A percentile compares a stretch with the other conserved stretches of the same genome.
These are phyloP conservation scores for Halcyon smyrnensis DNA, from an alignment of 2,797 vertebrate genomes.

Conservation along the genomic window DNA sequence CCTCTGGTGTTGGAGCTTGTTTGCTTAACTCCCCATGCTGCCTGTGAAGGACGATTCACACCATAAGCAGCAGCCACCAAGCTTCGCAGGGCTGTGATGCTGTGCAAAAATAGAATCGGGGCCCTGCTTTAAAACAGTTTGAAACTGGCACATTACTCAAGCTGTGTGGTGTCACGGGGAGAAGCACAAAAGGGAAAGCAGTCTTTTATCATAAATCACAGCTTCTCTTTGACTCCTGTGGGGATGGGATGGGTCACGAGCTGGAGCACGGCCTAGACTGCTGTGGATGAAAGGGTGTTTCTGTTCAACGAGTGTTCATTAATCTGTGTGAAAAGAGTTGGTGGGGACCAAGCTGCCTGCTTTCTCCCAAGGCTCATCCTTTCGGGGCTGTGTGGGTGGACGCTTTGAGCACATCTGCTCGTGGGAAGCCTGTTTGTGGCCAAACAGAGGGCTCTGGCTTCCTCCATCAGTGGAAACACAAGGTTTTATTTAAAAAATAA, in stretches of 20 bases:
- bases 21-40: neutral
- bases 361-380: neutral
- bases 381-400: slow-evolving; percentile 15
- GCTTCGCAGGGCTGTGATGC: neutral
- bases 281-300: slow-evolving; percentile 17
- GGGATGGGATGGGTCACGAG: neutral
- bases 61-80: neutral
- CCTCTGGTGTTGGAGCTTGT: neutral
- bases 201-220: neutral
- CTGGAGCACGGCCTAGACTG: rapidly evolving
- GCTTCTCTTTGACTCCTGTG: neutral
- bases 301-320: neutral
- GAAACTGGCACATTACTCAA: neutral
- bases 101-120: slow-evolving; percentile 3
- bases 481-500: neutral
- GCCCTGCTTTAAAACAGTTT: neutral
- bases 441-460: neutral
- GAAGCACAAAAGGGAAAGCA: neutral
- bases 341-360: neutral
- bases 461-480: neutral
- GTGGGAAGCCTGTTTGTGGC: slow-evolving; percentile 35
- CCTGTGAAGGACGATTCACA: neutral
- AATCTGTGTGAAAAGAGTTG: slow-evolving; percentile 61
- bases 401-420: slow-evolving; percentile 29
- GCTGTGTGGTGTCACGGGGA: neutral